Evolutionary conservation across 1,140 invertebrate species (phyloP), one percentile per base, ranked within the genome.

Genomic region (Pogonus chalceus): DNA sequence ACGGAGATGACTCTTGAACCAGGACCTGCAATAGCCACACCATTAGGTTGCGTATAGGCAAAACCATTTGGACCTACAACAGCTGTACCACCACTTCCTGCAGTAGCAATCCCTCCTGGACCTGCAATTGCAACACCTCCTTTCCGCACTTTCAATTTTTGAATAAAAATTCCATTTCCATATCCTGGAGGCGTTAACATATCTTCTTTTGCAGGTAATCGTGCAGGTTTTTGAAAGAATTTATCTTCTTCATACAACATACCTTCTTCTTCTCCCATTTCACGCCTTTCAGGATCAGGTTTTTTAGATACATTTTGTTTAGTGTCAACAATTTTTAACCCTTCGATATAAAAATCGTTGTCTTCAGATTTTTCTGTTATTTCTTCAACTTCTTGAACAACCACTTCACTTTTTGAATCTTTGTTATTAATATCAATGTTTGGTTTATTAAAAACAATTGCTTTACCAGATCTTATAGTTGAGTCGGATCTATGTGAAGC

Each of bases 101-200:
- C 83, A 1, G 82, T 85, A 0, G 84, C 84, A 35, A 85, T 80
- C 46, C 83, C 83, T 7, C 83, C 83, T 0, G 84, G 83, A 0
- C 84, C 84, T 1, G 83, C 84, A 22, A 87, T 85, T 0, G 84
- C 83, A 0, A 86, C 82, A 14, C 84, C 83, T 4, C 84, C 84
- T 65, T 77, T 76, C 48, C 79, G 72, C 7, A 86, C 82, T 63
- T 77, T 80, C 7, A 85, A 58, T 56, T 73, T 75, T 54, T 83
- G 79, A 23, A 85, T 83, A 49, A 82, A 80, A 51, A 83, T 80
- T 2, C 82, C 81, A 51, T 60, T 65, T 46, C 61, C 64, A 4
- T 61, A 66, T 55, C 67, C 69, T 53, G n/a, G n/a, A n/a, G n/a
- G n/a, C n/a, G n/a, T n/a, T n/a, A n/a, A n/a, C n/a, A n/a, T n/a